phyloP scores from a whole-genome alignment of 2,113 vertebrate genomes.

The Rhinogobius similis region DNA sequence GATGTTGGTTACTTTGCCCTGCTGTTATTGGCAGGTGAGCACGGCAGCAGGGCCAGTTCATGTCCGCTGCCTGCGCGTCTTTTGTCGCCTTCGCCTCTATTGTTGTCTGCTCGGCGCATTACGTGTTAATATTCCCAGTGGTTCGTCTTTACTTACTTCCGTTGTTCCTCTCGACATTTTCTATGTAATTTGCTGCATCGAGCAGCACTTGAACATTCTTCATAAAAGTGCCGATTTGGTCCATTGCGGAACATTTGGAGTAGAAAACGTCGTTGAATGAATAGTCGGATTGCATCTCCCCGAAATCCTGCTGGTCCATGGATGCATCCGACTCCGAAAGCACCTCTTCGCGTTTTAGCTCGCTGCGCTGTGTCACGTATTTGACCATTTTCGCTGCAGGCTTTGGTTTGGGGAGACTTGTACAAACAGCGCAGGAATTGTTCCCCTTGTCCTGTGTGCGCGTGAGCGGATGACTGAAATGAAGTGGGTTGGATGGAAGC shows the following conservation, averaged over 20 bases:
- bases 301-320: slow-evolving; percentile 76
- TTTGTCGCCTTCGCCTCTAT: slow-evolving; percentile 74
- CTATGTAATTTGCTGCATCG: slow-evolving; percentile 90
- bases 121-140: slow-evolving; percentile 50
- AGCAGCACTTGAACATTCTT: slow-evolving; percentile 92
- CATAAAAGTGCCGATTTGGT: slow-evolving; percentile 89
- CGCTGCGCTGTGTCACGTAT: slow-evolving; percentile 82
- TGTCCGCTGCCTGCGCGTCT: slow-evolving; percentile 69
- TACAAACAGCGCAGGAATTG: slow-evolving; percentile 36
- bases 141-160: slow-evolving; percentile 87
- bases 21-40: slow-evolving; percentile 45
- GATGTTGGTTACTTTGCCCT: background rate
- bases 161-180: slow-evolving; percentile 88
- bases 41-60: slow-evolving; percentile 30
- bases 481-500: slow-evolving; percentile 70
- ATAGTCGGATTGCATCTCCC: slow-evolving; percentile 79
- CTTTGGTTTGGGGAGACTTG: slow-evolving; percentile 18
- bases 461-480: slow-evolving; percentile 66
- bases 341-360: slow-evolving; percentile 78
- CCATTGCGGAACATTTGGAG: slow-evolving; percentile 84
- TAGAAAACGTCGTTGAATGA: slow-evolving; percentile 86
- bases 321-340: slow-evolving; percentile 76
- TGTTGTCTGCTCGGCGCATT: slow-evolving; percentile 77
- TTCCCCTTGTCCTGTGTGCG: slow-evolving; percentile 59
- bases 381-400: slow-evolving; percentile 78